Percentiles rank a stretch among this genome's conserved stretches.
Conservation (phyloP, 1,140 invertebrate genomes). For the Condylostylus longicornis region DNA sequence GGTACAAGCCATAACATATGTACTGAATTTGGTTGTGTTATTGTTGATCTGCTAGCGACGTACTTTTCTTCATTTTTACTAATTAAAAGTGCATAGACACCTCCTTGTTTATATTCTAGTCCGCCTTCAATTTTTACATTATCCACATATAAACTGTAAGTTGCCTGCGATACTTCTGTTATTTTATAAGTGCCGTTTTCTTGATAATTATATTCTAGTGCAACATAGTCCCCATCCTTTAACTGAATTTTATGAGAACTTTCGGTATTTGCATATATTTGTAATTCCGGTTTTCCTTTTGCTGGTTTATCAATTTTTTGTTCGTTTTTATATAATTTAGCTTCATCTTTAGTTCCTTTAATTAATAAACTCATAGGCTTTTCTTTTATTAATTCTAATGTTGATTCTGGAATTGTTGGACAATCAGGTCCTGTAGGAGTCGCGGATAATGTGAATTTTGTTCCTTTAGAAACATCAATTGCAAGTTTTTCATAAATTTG, state of each 20-base stretch:
- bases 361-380: constrained; percentile 35
- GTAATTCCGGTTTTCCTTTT: constrained; percentile 17
- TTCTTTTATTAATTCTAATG: not conserved
- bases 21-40: constrained; percentile 53
- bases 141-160: constrained; percentile 33
- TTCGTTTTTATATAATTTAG: constrained; percentile 6
- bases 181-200: constrained; percentile 19
- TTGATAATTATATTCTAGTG: constrained; percentile 7
- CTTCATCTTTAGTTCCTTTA: constrained; percentile 10
- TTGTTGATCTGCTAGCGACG: constrained; percentile 6
- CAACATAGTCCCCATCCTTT: constrained; percentile 9
- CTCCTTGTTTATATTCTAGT: constrained; percentile 36
- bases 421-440: constrained; percentile 10
- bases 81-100: constrained; percentile 42
- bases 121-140: constrained; percentile 7
- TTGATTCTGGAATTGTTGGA: not conserved
- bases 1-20: constrained; percentile 74
- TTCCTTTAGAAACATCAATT: not conserved
- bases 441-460: not conserved
- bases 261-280: constrained; percentile 16
- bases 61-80: constrained; percentile 8
- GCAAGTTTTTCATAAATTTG: constrained; percentile 22
- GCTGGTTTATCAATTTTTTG: constrained; percentile 25
- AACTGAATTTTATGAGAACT: constrained; percentile 9
- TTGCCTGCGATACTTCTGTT: constrained; percentile 27